A percentile compares a stretch with the other conserved stretches of the same genome.
Evolutionary conservation across 2,888 invertebrate species (phyloP).

Genomic region (Parthenolecanium corni): DNA sequence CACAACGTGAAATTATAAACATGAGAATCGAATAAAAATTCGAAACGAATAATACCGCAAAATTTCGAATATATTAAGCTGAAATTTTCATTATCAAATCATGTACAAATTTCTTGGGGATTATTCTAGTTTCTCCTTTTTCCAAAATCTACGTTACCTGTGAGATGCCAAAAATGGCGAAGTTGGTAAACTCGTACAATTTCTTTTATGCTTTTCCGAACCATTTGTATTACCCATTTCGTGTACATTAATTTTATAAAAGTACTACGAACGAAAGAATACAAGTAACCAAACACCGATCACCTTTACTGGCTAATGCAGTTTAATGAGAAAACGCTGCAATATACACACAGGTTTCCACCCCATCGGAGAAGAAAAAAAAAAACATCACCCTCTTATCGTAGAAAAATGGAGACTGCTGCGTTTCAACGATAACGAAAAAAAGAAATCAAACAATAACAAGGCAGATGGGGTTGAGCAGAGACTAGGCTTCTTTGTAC

Average conservation of each 20-base stretch:
- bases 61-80: background rate
- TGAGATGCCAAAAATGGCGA: conserved; percentile 16
- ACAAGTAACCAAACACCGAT: background rate
- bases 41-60: background rate
- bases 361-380: background rate
- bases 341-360: conserved; percentile 1
- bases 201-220: conserved; percentile 20
- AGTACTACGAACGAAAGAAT: background rate
- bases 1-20: background rate
- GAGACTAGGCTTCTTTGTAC: conserved; percentile 10
- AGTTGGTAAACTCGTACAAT: conserved; percentile 15
- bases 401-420: conserved; percentile 19
- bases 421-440: conserved; percentile 19
- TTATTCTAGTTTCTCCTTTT: background rate
- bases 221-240: conserved; percentile 31
- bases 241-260: conserved; percentile 9
- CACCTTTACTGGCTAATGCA: conserved; percentile 1
- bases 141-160: conserved; percentile 3
- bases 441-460: conserved; percentile 26
- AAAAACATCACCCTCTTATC: conserved; percentile 10
- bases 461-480: conserved; percentile 9
- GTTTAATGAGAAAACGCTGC: conserved; percentile 15
- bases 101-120: background rate
- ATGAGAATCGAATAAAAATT: background rate
- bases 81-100: too few relatives aligned